Conservation (phyloP, 2,113 vertebrate genomes). For the Solea senegalensis region DNA sequence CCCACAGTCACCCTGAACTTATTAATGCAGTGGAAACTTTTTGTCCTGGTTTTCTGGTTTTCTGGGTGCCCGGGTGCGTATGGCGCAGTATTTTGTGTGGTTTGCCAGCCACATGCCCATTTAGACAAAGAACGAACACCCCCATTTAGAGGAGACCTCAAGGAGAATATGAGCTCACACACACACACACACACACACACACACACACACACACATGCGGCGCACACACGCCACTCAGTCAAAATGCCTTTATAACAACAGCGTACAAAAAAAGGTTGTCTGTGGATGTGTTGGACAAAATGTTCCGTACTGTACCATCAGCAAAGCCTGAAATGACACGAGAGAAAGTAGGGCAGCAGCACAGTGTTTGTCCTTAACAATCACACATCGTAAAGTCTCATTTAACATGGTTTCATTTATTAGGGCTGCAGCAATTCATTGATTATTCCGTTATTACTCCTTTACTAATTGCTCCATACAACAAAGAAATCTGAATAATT, state of each 20-base stretch:
- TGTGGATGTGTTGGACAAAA: not conserved
- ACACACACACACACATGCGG: not conserved
- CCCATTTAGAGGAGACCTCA: not conserved
- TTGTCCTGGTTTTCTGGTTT: not conserved
- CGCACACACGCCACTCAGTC: not conserved
- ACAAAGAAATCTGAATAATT: no score
- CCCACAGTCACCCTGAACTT: no score
- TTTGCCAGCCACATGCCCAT: slow-evolving; percentile 15
- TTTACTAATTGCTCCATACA: no score
- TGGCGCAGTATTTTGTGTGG: slow-evolving; percentile 23
- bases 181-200: no score
- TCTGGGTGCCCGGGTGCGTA: not conserved
- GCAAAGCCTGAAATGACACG: not conserved
- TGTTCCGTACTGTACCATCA: not conserved
- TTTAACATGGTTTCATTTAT: not conserved
- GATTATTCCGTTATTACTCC: no score
- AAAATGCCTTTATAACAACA: not conserved
- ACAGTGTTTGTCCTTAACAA: slow-evolving; percentile 14
- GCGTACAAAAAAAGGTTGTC: not conserved
- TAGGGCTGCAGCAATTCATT: not conserved
- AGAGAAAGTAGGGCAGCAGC: slow-evolving; percentile 26
- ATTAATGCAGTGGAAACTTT: no score
- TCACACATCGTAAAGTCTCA: not conserved
- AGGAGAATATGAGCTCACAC: slow-evolving; percentile 3
- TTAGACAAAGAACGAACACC: slow-evolving; percentile 29